These are phyloP conservation scores for Patagioenas fasciata DNA, from an alignment of 2,113 vertebrate species.

Conservation along the genomic window DNA sequence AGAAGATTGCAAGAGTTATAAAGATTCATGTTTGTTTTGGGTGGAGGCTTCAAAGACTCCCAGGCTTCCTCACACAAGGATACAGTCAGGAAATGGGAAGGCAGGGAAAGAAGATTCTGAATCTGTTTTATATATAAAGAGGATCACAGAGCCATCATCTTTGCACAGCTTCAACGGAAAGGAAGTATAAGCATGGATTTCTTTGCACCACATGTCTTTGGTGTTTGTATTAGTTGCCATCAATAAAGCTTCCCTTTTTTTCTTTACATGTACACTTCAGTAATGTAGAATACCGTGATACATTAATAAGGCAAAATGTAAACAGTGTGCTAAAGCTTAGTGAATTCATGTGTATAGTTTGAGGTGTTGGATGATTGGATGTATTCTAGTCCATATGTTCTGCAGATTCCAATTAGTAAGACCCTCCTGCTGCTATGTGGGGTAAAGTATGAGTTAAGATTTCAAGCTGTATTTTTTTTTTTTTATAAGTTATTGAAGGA, in stretches of 20 bases:
- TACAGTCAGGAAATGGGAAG: conserved; percentile 65
- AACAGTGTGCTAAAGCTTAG: not conserved
- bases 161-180: conserved; percentile 27
- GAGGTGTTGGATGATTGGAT: conserved; percentile 11
- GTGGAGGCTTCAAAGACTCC: conserved; percentile 74
- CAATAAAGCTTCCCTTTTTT: not conserved
- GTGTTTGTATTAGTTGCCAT: conserved; percentile 3
- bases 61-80: conserved; percentile 65
- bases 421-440: conserved; percentile 56
- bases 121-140: conserved; percentile 68
- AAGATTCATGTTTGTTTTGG: conserved; percentile 78
- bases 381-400: conserved; percentile 55
- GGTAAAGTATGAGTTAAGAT: conserved; percentile 44
- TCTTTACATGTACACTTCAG: not conserved
- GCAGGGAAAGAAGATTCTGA: conserved; percentile 28
- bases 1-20: conserved; percentile 54
- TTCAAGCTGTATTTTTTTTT: conserved; percentile 8
- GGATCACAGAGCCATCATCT: conserved; percentile 35
- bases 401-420: conserved; percentile 65
- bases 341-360: not conserved
- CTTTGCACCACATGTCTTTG: conserved; percentile 1
- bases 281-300: not conserved
- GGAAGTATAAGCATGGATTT: conserved; percentile 15
- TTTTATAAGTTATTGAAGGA: not conserved
- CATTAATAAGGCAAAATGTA: conserved; percentile 20